Conservation (phyloP, 2,113 vertebrate species). For the Nothoprocta pentlandii region DNA sequence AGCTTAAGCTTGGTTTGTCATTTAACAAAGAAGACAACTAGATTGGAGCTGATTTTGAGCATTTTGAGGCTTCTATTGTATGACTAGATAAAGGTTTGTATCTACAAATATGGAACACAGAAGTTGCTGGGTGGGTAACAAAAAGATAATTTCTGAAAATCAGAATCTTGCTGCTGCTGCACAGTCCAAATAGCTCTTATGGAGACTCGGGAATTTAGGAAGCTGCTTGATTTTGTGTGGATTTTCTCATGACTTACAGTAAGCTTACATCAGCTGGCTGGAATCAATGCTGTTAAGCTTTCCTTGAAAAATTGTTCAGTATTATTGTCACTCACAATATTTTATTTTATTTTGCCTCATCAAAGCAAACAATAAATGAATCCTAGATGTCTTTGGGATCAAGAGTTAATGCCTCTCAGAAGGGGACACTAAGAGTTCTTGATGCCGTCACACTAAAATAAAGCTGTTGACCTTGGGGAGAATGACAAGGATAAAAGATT, state of each 20-base stretch:
- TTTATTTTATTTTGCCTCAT: neutral
- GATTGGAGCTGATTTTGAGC: neutral
- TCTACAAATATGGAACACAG: neutral
- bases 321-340: neutral
- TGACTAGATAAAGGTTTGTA: neutral
- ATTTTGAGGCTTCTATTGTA: neutral
- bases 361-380: conserved; percentile 31
- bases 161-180: neutral
- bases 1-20: neutral
- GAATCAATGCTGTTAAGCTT: conserved; percentile 34
- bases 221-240: neutral
- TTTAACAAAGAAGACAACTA: neutral
- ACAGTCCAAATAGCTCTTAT: neutral
- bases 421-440: neutral
- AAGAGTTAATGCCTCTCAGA: neutral
- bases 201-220: neutral
- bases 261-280: neutral
- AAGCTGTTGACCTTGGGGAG: neutral
- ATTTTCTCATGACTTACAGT: conserved; percentile 19
- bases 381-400: conserved; percentile 23
- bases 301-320: neutral
- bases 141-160: neutral
- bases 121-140: neutral
- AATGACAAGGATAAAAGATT: neutral
- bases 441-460: neutral